Conservation (phyloP, 2,113 vertebrate genomes). For the Lepidothrix coronata region DNA sequence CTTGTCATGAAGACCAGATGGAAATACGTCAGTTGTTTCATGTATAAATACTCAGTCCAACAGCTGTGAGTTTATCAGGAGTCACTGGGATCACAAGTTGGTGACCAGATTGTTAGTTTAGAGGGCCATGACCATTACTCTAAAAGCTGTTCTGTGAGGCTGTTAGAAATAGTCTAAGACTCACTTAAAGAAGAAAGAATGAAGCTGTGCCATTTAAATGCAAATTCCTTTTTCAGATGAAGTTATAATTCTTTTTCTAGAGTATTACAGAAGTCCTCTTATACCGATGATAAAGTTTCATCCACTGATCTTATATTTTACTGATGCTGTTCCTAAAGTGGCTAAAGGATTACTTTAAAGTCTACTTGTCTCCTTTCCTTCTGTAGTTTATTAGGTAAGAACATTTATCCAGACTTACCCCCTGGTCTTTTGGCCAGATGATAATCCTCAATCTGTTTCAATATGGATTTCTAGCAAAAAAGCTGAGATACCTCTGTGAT, state of each 20-base stretch:
- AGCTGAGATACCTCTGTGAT: background rate
- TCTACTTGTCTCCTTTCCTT: background rate
- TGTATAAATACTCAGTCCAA: conserved; percentile 44
- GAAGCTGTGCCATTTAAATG: background rate
- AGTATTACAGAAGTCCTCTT: background rate
- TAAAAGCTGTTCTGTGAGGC: background rate
- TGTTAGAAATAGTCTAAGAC: background rate
- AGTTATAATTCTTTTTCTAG: background rate
- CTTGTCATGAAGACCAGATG: conserved; percentile 37
- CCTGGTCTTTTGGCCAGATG: background rate
- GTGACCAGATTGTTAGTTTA: conserved; percentile 2
- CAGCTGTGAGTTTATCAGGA: conserved; percentile 34
- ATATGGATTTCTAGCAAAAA: background rate
- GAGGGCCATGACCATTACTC: background rate
- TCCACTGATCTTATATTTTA: background rate
- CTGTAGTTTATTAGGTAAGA: background rate
- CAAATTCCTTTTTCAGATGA: background rate
- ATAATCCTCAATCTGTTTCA: background rate
- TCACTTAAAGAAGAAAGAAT: background rate
- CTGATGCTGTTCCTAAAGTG: background rate
- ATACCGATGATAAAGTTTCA: background rate
- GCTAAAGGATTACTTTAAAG: background rate
- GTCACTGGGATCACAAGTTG: background rate
- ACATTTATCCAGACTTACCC: background rate
- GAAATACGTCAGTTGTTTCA: conserved; percentile 35